Conservation (phyloP, 2,113 vertebrate species). For the Cinclus mexicanus region DNA sequence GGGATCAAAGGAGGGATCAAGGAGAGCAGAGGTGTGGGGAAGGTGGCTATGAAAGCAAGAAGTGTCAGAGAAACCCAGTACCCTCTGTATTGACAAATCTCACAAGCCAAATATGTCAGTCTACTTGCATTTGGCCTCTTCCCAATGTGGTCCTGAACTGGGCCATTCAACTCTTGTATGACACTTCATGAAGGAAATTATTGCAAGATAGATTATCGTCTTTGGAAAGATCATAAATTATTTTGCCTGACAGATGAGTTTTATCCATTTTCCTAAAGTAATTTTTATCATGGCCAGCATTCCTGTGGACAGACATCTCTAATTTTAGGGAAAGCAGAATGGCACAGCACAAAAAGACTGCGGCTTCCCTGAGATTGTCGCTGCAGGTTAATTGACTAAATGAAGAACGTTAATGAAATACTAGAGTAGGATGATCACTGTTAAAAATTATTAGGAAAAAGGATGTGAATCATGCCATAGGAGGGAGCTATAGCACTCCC, state of each 20-base stretch:
- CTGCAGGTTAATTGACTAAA: not conserved
- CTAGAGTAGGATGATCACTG: not conserved
- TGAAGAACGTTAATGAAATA: not conserved
- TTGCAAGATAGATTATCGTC: conserved; percentile 46
- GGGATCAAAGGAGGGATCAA: not conserved
- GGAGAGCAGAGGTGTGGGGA: not conserved
- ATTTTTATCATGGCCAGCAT: conserved; percentile 54
- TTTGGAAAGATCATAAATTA: conserved; percentile 57
- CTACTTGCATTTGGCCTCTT: not conserved
- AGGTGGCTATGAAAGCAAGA: not conserved
- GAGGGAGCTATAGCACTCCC: conserved; percentile 9
- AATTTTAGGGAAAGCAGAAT: not conserved
- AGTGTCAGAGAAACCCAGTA: not conserved
- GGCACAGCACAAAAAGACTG: not conserved
- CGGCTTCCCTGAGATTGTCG: not conserved
- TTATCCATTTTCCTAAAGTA: conserved; percentile 39
- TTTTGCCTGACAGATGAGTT: conserved; percentile 53
- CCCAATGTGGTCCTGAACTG: not conserved
- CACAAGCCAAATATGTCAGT: not conserved
- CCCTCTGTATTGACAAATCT: not conserved
- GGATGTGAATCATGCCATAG: not conserved
- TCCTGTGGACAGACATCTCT: not conserved
- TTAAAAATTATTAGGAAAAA: not conserved
- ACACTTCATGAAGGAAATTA: conserved; percentile 52
- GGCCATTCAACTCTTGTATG: not conserved